These are phyloP conservation scores for Xestia ashworthii DNA, from an alignment of 2,888 invertebrate genomes.

Conservation along the genomic window DNA sequence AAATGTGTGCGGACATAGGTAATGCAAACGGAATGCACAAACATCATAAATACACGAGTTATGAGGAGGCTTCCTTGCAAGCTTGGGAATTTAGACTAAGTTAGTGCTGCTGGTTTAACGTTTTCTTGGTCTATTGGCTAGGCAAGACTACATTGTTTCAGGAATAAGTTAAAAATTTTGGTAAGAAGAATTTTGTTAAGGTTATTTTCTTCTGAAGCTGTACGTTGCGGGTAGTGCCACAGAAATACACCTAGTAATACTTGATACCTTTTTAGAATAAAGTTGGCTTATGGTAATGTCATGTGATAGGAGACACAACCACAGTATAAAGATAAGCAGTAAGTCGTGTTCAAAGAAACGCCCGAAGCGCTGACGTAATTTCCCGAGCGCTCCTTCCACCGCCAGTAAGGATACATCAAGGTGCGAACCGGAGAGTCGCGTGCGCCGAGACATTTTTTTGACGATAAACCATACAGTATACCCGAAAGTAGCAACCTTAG, in stretches of 20 bases:
- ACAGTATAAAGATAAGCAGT: too few species aligned
- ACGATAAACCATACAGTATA: too few species aligned
- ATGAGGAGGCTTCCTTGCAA: conserved; percentile 48
- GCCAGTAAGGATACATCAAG: too few species aligned
- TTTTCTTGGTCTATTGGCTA: conserved; percentile 27
- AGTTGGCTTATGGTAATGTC: too few species aligned
- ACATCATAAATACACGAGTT: conserved; percentile 65
- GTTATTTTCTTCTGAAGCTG: not conserved
- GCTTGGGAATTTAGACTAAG: conserved; percentile 53
- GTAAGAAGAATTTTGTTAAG: not conserved
- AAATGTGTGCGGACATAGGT: conserved; percentile 66
- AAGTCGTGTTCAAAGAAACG: too few species aligned
- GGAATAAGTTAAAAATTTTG: not conserved
- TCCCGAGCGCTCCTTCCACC: too few species aligned
- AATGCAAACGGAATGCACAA: conserved; percentile 72
- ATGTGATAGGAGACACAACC: too few species aligned
- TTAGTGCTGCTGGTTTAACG: conserved; percentile 19
- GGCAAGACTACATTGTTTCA: conserved; percentile 18
- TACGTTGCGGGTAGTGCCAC: not conserved
- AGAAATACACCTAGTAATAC: not conserved
- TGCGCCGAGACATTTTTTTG: too few species aligned
- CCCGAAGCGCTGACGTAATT: too few species aligned
- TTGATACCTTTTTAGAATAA: not conserved
- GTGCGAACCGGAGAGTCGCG: too few species aligned
- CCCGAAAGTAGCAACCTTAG: too few species aligned